Percentiles rank a stretch among this genome's conserved stretches.
phyloP scores from a whole-genome alignment of 2,113 vertebrate genomes.

The Caranx melampygus region DNA sequence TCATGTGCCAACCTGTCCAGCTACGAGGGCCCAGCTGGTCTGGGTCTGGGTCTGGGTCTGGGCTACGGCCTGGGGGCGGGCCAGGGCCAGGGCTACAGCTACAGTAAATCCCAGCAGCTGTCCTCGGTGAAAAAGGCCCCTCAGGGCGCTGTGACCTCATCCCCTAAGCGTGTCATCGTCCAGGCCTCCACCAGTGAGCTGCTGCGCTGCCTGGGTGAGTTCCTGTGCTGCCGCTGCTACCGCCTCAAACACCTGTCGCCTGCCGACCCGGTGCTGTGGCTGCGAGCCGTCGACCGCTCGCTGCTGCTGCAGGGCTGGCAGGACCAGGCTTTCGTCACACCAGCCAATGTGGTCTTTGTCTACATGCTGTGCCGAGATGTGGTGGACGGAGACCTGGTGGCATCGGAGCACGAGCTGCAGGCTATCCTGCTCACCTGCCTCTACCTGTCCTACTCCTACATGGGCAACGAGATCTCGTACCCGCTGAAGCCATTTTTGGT shows the following conservation, averaged over 20 bases:
- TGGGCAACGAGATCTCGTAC: constrained; percentile 91
- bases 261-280: constrained; percentile 85
- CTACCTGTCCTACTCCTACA: constrained; percentile 90
- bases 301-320: constrained; percentile 89
- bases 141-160: constrained; percentile 57
- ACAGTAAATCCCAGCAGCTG: constrained; percentile 75
- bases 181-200: constrained; percentile 89
- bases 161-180: constrained; percentile 86
- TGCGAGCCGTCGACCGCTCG: constrained; percentile 87
- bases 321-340: constrained; percentile 90
- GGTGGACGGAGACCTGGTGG: constrained; percentile 84
- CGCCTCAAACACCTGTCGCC: constrained; percentile 85
- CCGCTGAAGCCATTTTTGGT: constrained; percentile 90
- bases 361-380: constrained; percentile 88
- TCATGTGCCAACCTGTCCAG: constrained; percentile 87
- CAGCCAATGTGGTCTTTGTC: constrained; percentile 88
- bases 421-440: constrained; percentile 88
- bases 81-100: constrained; percentile 67
- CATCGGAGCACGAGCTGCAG: constrained; percentile 86
- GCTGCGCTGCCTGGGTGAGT: constrained; percentile 86
- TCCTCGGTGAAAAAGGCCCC: constrained; percentile 81
- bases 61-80: constrained; percentile 72
- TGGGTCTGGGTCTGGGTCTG: constrained; percentile 73
- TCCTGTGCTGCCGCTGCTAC: constrained; percentile 87
- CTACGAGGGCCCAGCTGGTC: constrained; percentile 81